Percentiles rank a stretch among this genome's conserved stretches.
phyloP scores from a whole-genome alignment of 2,113 vertebrate species.

The Silurus asotus region DNA sequence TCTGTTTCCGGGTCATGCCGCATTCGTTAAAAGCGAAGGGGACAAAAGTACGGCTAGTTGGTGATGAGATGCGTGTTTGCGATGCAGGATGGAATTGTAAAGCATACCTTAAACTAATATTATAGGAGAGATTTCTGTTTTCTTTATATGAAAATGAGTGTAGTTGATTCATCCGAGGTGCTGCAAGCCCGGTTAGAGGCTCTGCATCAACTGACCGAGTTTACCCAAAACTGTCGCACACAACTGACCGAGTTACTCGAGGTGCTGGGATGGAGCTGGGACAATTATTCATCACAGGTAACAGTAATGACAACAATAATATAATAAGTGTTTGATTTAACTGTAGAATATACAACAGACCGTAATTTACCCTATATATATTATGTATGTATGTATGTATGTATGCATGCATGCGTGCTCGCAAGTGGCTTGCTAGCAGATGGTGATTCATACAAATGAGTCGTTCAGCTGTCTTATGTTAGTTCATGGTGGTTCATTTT shows the following conservation, averaged over 20 bases:
- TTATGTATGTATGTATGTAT: too few relatives aligned
- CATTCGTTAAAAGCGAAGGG: background rate
- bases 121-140: background rate
- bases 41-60: background rate
- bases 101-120: background rate
- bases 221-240: conserved; percentile 66
- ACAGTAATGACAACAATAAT: conserved; percentile 42
- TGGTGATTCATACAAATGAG: background rate
- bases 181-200: conserved; percentile 53
- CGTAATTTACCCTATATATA: background rate
- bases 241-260: conserved; percentile 64
- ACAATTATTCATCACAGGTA: conserved; percentile 43
- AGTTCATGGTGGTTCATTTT: background rate
- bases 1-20: conserved; percentile 25
- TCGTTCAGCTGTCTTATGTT: background rate
- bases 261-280: conserved; percentile 66
- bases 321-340: background rate
- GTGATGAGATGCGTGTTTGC: background rate
- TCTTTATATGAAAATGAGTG: conserved; percentile 40
- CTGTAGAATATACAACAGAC: background rate
- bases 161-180: background rate
- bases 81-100: too few relatives aligned
- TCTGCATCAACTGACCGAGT: conserved; percentile 66
- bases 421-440: background rate
- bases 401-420: background rate